phyloP scores from a whole-genome alignment of 2,888 invertebrate genomes.

The Hedychridium roseum region DNA sequence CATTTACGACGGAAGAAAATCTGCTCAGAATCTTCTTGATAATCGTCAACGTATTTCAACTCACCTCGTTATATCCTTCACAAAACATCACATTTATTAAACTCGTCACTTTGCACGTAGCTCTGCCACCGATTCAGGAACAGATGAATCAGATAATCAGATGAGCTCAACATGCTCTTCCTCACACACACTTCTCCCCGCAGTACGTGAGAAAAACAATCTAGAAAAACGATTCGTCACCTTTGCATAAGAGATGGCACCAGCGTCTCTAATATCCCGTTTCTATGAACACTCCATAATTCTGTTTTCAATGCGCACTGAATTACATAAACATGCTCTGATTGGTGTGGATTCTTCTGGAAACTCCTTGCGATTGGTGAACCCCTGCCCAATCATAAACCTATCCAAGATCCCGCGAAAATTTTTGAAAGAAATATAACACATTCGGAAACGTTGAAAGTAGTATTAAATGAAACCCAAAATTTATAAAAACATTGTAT shows the following conservation, averaged over 20 bases:
- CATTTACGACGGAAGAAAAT: no score
- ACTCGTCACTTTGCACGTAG: constrained; percentile 52
- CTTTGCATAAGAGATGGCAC: background rate
- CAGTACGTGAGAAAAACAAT: constrained; percentile 28
- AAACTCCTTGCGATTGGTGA: no score
- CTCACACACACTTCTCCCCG: constrained; percentile 21
- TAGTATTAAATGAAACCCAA: background rate
- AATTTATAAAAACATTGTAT: background rate
- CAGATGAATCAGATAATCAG: constrained; percentile 40
- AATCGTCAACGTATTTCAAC: no score
- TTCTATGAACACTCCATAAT: no score
- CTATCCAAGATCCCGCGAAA: no score
- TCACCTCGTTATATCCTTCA: constrained; percentile 59
- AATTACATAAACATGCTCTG: no score
- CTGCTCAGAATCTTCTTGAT: no score
- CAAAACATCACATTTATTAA: constrained; percentile 62
- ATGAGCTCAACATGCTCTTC: constrained; percentile 42
- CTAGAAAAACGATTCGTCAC: constrained; percentile 26
- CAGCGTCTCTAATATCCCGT: no score
- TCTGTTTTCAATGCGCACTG: no score
- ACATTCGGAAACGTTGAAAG: background rate
- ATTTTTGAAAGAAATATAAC: no score
- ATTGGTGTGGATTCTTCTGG: no score
- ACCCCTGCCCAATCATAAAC: no score
- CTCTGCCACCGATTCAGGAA: constrained; percentile 44